Evolutionary conservation across 2,888 invertebrate genomes (phyloP), one percentile per base, ranked within the genome.

Genomic region (Ypsolopha scabrella): DNA sequence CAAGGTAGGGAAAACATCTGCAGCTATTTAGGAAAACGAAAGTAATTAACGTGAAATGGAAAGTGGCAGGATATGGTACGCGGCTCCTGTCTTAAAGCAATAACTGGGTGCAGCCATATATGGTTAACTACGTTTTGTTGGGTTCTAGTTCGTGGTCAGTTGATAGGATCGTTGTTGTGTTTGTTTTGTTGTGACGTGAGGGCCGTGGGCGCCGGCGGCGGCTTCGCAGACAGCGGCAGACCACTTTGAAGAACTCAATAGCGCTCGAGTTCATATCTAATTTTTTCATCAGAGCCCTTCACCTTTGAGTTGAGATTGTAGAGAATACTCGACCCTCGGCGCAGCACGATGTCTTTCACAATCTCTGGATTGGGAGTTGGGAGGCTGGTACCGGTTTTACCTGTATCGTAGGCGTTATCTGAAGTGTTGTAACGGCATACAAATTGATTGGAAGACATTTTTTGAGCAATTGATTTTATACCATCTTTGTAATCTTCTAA

Each of bases 131-230:
- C 13, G 13, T 13, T 64, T 66, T 61, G 67, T 65, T 68, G 64
- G 67, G 73, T 72, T 75, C 72, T 73, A 73, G 77, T 75, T 72
- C 72, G 71, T 68, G 71, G 69, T 58, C 56, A 58, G 64, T 59
- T 65, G 61, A 52, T 52, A 49, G 52, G 49, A 50, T 52, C 50
- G 36, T 24, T 6, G 34, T 53, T 39, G 61, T 72, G 68, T 78
- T 77, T 78, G 76, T 77, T 80, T 78, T 78, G 76, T 71, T 67
- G 65, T 69, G 71, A 72, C 68, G 72, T 70, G 75, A 72, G 65
- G 55, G 72, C 75, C 71, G 60, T 70, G 54, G 75, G 78, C 78
- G 73, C 77, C 77, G 75, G 71, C 68, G 11, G 24, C 24, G 24
- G 51, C 44, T 13, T 11, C 44, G 44, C 43, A 33, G 44, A 48